phyloP scores from a whole-genome alignment of 64 coral and sea anemone genomes.

The Montipora foliosa region DNA sequence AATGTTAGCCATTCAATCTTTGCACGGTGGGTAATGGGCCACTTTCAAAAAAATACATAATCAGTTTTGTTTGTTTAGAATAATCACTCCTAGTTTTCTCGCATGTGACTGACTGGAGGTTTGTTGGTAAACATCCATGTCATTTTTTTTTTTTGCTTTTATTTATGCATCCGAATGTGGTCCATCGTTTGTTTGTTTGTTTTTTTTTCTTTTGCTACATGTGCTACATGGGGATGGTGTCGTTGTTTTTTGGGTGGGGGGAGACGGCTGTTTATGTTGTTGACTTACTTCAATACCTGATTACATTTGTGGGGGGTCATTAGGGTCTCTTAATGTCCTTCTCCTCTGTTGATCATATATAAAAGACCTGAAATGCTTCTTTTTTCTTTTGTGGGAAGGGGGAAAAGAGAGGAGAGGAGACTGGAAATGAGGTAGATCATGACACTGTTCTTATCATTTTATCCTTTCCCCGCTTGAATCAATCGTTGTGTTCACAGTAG shows the following conservation, averaged over 20 bases:
- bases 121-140: slow-evolving; percentile 18
- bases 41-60: not conserved
- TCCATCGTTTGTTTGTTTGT: not conserved
- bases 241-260: not conserved
- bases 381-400: too few relatives aligned
- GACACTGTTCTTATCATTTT: too few relatives aligned
- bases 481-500: not conserved
- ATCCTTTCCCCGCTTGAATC: too few relatives aligned
- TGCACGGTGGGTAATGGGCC: too few relatives aligned
- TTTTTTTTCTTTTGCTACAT: not conserved
- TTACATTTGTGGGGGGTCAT: too few relatives aligned
- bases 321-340: not conserved
- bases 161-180: not conserved
- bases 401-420: too few relatives aligned
- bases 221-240: not conserved
- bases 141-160: not conserved
- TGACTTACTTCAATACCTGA: not conserved
- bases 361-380: too few relatives aligned
- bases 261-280: not conserved
- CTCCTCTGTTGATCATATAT: too few relatives aligned
- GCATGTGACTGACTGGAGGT: slow-evolving; percentile 16
- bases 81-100: slow-evolving; percentile 8
- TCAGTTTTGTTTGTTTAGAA: slow-evolving; percentile 54
- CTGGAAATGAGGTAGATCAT: too few relatives aligned
- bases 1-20: too few relatives aligned